Evolutionary conservation across 2,888 invertebrate genomes (phyloP).

Genomic region (Macroteleia sp.): DNA sequence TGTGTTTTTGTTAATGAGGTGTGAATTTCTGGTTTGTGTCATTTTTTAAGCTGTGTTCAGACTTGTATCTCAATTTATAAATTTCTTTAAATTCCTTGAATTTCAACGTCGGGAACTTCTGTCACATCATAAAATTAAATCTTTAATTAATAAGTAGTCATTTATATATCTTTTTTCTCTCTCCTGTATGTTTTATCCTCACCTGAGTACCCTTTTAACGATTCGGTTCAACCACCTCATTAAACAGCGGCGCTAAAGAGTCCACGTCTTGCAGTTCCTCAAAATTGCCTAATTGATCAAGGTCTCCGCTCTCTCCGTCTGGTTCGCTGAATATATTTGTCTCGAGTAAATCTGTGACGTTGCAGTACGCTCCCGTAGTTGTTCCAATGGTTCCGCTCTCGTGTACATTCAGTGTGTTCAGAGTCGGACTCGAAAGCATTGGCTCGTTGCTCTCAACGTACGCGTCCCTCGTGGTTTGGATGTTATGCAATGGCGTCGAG

Average conservation of each 20-base stretch:
- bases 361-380: constrained; percentile 75
- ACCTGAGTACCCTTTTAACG: too few relatives aligned
- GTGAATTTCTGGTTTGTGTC: too few relatives aligned
- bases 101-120: too few relatives aligned
- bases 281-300: constrained; percentile 79
- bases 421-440: constrained; percentile 80
- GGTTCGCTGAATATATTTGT: constrained; percentile 74
- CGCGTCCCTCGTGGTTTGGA: constrained; percentile 70
- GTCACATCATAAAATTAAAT: too few relatives aligned
- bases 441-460: constrained; percentile 80
- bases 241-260: constrained; percentile 81
- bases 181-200: too few relatives aligned
- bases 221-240: constrained; percentile 81
- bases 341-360: constrained; percentile 79
- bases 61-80: too few relatives aligned
- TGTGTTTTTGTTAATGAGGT: too few relatives aligned
- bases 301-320: constrained; percentile 76
- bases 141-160: too few relatives aligned
- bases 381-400: constrained; percentile 66
- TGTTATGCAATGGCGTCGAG: constrained; percentile 87
- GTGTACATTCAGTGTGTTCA: constrained; percentile 78
- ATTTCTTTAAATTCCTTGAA: too few relatives aligned
- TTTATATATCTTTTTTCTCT: too few relatives aligned
- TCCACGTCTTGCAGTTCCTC: constrained; percentile 81
- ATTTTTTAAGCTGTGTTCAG: too few relatives aligned